Base-by-base conservation (phyloP, 1,140 invertebrate genomes). In the Musca domestica region DNA sequence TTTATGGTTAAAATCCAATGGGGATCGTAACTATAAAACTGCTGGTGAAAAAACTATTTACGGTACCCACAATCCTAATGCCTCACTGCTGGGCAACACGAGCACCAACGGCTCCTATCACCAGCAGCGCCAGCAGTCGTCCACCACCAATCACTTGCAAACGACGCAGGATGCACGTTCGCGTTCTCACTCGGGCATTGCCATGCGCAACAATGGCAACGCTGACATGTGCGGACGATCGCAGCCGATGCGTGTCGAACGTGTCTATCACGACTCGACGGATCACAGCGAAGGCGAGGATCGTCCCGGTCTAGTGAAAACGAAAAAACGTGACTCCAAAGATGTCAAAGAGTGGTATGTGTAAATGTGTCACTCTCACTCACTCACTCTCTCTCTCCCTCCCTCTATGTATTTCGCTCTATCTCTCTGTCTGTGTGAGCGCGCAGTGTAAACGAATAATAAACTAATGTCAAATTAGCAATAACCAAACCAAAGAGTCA, bases 321-420 rank as follows among this genome's bases (percentile, higher is more conserved):
- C 87, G 70, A 90, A 91, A 81, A 91, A 92, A 81, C 84, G 91
- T 75, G 89, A 92, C 84, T 86, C 88, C 70, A 94, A 94, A 87
- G 92, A 95, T 81, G 91, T 95, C 71, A 95, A 95, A 87, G 94
- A 95, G 84, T 95, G 94, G 94, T 95, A 95, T 81, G 94, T 95
- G 74, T 81, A 80, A 80, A 73, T 64, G 12, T 41, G 34, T 41
- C 34, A 41, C 34, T 9, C 5, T 9, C 34, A 41, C 10, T 41
- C 34, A 12, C 34, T 12, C 34, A 12, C 34, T 7, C 34, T 41
- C 5, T 41, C 10, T 41, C 34, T 12, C 34, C 2, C 10, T 41
- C 5, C 6, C 34, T 41, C 34, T 30, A 30, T 41, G 6, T 41
- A 12, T 30, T 65, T 51, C 15, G 41, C 7, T 47, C 15, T n/a